A percentile compares a stretch with the other conserved stretches of the same genome.
These are phyloP conservation scores for Sylvilagus floridanus DNA, from an alignment of 2,797 vertebrate genomes.

Conservation along the genomic window DNA sequence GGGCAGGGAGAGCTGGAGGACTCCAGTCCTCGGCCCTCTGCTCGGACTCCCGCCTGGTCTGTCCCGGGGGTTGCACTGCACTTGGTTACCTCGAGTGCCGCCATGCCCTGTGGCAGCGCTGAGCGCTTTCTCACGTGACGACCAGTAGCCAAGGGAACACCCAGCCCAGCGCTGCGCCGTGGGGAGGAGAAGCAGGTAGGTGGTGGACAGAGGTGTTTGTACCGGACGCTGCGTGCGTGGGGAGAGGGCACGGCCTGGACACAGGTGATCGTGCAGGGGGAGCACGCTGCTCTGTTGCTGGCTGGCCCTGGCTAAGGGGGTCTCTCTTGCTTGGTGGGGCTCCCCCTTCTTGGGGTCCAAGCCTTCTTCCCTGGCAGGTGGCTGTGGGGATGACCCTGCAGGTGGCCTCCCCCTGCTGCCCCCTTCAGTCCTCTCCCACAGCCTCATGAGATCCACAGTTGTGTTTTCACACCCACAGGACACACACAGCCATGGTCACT, in stretches of 20 bases:
- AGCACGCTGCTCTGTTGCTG: background rate
- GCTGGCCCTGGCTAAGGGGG: background rate
- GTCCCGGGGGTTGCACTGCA: no score
- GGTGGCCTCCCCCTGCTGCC: background rate
- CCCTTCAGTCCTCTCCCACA: background rate
- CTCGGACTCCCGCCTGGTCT: no score
- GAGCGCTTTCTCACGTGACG: no score
- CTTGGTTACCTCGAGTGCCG: no score
- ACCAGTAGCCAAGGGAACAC: no score
- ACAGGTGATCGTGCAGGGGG: background rate
- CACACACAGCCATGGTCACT: no score
- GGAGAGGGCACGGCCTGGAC: background rate
- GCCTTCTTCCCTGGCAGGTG: background rate
- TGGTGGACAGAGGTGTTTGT: background rate
- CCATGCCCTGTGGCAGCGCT: no score
- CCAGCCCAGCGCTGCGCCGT: no score
- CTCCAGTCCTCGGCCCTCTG: no score
- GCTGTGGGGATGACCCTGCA: background rate
- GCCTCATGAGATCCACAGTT: no score
- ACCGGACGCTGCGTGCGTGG: rapidly evolving
- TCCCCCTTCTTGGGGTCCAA: background rate
- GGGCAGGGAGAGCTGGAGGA: no score
- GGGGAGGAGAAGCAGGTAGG: background rate
- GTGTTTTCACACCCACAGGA: background rate
- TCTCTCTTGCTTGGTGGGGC: background rate